phyloP scores from a whole-genome alignment of 1,140 invertebrate genomes.

The Oscheius sp. region DNA sequence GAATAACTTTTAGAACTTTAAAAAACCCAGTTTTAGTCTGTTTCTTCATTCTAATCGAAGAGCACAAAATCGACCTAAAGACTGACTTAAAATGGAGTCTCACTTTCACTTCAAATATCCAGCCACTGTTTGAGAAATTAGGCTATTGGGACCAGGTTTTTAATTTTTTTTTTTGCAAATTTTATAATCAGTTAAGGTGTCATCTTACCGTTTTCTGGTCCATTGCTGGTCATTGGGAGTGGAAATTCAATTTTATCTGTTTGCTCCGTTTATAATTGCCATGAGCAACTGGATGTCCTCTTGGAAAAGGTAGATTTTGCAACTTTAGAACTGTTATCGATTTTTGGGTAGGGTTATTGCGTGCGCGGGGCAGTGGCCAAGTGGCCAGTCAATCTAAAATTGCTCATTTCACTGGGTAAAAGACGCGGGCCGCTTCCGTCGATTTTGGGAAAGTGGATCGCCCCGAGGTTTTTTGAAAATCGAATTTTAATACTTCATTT shows the following conservation, averaged over 20 bases:
- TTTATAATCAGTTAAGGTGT: neutral
- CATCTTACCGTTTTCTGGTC: neutral
- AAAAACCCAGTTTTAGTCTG: neutral
- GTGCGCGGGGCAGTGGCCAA: too few species aligned
- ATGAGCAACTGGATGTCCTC: neutral
- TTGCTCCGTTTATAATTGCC: slow-evolving; percentile 2
- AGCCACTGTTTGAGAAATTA: neutral
- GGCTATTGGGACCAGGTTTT: neutral
- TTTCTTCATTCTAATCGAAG: neutral
- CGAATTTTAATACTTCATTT: too few species aligned
- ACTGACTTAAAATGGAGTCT: neutral
- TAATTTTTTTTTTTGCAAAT: neutral
- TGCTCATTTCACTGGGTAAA: too few species aligned
- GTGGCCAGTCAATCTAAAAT: too few species aligned
- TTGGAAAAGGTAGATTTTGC: neutral
- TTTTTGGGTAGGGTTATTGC: too few species aligned
- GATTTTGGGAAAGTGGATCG: too few species aligned
- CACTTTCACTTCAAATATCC: neutral
- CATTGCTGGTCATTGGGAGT: slow-evolving; percentile 15
- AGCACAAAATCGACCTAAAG: neutral
- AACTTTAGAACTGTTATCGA: too few species aligned
- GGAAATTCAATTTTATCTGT: slow-evolving; percentile 5
- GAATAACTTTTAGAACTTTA: neutral
- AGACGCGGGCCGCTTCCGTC: too few species aligned
- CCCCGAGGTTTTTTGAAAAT: too few species aligned